Conservation (phyloP, 2,888 invertebrate species). For the Phlogophora meticulosa region DNA sequence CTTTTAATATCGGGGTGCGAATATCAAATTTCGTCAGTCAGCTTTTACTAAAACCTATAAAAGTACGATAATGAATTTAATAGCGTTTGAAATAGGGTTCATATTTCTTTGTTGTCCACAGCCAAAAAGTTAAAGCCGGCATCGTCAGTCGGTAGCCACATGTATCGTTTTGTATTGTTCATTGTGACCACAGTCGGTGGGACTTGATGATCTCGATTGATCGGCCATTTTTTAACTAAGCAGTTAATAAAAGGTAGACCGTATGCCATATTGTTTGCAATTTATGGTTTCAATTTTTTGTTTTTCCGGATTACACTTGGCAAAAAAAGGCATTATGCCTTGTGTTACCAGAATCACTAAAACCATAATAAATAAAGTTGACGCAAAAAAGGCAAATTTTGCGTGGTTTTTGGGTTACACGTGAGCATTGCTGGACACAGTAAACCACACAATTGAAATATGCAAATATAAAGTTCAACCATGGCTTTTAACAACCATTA, state of each 20-base stretch:
- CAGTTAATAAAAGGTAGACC: slow-evolving; percentile 76
- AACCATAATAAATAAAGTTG: not conserved
- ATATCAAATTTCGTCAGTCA: slow-evolving; percentile 87
- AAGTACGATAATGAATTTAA: slow-evolving; percentile 59
- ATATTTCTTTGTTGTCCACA: slow-evolving; percentile 56
- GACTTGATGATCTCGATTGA: slow-evolving; percentile 84
- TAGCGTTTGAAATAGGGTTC: slow-evolving; percentile 49
- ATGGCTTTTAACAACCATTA: slow-evolving; percentile 57
- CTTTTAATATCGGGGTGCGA: slow-evolving; percentile 87
- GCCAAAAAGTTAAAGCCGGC: slow-evolving; percentile 70
- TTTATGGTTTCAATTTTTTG: slow-evolving; percentile 85
- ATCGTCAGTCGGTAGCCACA: slow-evolving; percentile 89
- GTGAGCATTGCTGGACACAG: not conserved
- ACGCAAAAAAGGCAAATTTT: not conserved
- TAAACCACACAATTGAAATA: slow-evolving; percentile 14
- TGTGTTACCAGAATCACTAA: not conserved
- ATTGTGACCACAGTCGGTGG: slow-evolving; percentile 83
- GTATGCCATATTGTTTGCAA: slow-evolving; percentile 84
- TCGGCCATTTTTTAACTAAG: slow-evolving; percentile 78
- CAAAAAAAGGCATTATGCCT: slow-evolving; percentile 10
- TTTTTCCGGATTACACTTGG: slow-evolving; percentile 78
- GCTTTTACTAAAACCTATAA: slow-evolving; percentile 54
- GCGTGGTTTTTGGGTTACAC: not conserved
- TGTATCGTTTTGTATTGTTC: slow-evolving; percentile 86
- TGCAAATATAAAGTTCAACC: slow-evolving; percentile 16